Evolutionary conservation across 2,797 vertebrate genomes (phyloP).

Genomic region (Cryptoblepharus egeriae): DNA sequence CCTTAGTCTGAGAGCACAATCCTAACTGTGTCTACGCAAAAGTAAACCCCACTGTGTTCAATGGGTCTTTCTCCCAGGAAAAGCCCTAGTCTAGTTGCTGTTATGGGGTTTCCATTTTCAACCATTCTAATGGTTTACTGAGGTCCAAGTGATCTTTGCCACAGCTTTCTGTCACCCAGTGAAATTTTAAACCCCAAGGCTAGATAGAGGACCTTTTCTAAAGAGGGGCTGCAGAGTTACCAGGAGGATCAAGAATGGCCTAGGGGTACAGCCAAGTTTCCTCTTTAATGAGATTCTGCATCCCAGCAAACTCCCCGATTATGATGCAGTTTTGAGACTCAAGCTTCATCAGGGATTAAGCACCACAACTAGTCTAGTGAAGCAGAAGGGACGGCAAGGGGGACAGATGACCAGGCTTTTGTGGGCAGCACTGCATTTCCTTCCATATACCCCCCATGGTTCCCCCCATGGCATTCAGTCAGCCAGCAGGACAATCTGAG

Average conservation of each 20-base stretch:
- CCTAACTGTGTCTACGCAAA: too few species aligned
- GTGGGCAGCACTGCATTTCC: too few species aligned
- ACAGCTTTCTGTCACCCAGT: background rate
- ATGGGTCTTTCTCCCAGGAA: too few species aligned
- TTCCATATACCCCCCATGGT: too few species aligned
- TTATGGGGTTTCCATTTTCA: background rate
- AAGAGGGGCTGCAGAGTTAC: background rate
- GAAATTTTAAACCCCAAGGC: rapidly evolving
- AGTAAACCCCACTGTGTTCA: too few species aligned
- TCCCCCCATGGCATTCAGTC: too few species aligned
- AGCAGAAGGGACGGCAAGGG: too few species aligned
- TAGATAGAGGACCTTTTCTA: background rate
- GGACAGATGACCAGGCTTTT: too few species aligned
- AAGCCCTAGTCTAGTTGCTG: background rate
- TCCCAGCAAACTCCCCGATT: background rate
- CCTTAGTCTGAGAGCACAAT: too few species aligned
- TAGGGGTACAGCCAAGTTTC: background rate
- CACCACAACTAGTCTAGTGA: background rate
- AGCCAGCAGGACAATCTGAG: too few species aligned
- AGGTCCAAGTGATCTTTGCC: too few species aligned
- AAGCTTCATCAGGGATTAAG: background rate
- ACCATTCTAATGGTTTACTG: background rate
- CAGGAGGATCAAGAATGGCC: too few species aligned
- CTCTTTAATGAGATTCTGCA: background rate
- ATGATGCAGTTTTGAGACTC: background rate